phyloP scores from a whole-genome alignment of 1,140 invertebrate genomes.

The Brachionus paranguensis region DNA sequence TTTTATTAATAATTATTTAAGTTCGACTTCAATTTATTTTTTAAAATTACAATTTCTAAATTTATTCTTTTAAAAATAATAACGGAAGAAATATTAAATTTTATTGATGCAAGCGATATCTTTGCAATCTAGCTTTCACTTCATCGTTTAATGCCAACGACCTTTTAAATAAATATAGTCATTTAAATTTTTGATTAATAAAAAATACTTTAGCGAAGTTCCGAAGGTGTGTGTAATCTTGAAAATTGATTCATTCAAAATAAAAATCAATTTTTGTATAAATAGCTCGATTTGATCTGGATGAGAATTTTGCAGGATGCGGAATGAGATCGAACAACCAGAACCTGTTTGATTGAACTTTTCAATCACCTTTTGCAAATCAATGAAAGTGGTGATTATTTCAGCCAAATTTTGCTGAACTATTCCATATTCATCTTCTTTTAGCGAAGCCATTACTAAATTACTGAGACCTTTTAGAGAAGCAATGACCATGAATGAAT shows the following conservation, averaged over 20 bases:
- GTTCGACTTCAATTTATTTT: background rate
- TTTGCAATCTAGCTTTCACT: background rate
- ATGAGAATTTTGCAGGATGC: background rate
- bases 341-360: background rate
- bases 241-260: constrained; percentile 38
- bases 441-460: background rate
- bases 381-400: constrained; percentile 1
- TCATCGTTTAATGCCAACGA: background rate
- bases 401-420: constrained; percentile 40
- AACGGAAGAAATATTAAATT: background rate
- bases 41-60: background rate
- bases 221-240: constrained; percentile 33
- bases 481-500: constrained; percentile 21
- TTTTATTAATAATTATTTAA: background rate
- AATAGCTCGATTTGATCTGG: background rate
- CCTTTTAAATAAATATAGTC: background rate
- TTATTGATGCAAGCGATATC: background rate
- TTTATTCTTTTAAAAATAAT: background rate
- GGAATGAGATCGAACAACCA: background rate
- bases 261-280: constrained; percentile 18
- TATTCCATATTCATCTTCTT: constrained; percentile 29
- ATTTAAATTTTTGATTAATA: background rate
- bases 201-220: background rate
- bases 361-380: constrained; percentile 14
- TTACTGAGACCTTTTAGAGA: constrained; percentile 25